Evolutionary conservation across 1,140 invertebrate species (phyloP), one percentile per base, ranked within the genome.

Genomic region (Bombus confusus): DNA sequence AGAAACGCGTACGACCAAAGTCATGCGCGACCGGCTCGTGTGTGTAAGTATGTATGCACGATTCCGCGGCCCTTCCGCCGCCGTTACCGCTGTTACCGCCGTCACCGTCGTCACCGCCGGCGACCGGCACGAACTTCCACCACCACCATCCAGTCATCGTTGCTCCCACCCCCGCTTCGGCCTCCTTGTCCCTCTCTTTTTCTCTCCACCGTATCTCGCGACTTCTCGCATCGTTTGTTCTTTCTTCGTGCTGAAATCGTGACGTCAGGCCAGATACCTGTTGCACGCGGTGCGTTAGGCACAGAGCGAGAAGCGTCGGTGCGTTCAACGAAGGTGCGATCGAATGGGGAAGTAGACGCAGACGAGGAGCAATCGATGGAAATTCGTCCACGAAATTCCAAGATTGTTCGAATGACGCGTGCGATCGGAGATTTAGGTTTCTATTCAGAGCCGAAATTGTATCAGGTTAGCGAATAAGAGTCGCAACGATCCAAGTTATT

Each of bases 221-320:
- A 25, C 59, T 39, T 31, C 37, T 37, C 66, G 86, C 74, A 31
- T 80, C 75, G 69, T 62, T 74, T 81, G 39, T 47, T 87, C 88
- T 72, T 78, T 64, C 75, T 72, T 77, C 86, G 57, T 80, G 69
- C 83, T 87, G 81, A 81, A 86, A 86, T 83, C 64, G 83, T 93
- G 92, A 93, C 92, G 93, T 93, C 92, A 92, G 84, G 39, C 52
- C 86, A 59, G 88, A 92, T 93, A 93, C 93, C 93, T 93, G 93
- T 93, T 93, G 93, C 93, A 92, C 88, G 88, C 86, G 68, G 62
- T 75, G 83, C 52, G 86, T 78, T 74, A 52, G 18, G 47, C 18
- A 83, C 66, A 28, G 79, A n/a, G 72, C 74, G 82, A 71, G 82
- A 71, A 80, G 89, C 84, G 75, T 83, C 52, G 64, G 72, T 81